phyloP scores from a whole-genome alignment of 2,888 invertebrate species.

The Dorcus parallelipipedus region DNA sequence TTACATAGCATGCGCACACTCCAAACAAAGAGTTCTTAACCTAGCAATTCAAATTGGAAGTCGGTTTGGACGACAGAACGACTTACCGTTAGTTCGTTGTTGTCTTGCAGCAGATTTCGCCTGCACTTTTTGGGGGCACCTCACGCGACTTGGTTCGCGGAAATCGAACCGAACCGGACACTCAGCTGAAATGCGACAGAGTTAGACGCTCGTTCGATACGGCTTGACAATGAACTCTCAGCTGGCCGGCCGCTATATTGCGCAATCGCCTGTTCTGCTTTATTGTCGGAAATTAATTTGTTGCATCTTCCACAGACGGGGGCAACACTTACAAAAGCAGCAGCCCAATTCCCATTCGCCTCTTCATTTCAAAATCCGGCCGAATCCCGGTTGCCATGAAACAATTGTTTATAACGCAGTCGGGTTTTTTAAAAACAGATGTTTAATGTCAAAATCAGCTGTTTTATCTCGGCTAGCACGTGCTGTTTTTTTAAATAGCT shows the following conservation, averaged over 20 bases:
- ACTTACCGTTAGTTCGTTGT: conserved; percentile 18
- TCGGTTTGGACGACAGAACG: background rate
- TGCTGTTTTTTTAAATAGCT: background rate
- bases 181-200: conserved; percentile 27
- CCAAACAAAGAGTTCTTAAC: conserved; percentile 38
- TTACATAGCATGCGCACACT: conserved; percentile 36
- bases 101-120: background rate
- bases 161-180: conserved; percentile 3
- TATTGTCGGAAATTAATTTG: no score
- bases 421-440: conserved; percentile 22
- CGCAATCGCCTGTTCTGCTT: conserved; percentile 33
- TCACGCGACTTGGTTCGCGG: background rate
- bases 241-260: conserved; percentile 42
- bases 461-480: conserved; percentile 20
- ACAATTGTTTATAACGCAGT: conserved; percentile 1
- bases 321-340: no score
- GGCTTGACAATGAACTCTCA: conserved; percentile 44
- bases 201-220: conserved; percentile 40
- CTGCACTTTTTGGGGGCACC: background rate
- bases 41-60: conserved; percentile 32
- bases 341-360: no score
- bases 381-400: background rate
- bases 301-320: no score
- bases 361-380: background rate
- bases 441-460: conserved; percentile 34